A percentile compares a stretch with the other conserved stretches of the same genome.
Evolutionary conservation across 2,888 invertebrate genomes (phyloP).

Genomic region (Melangyna quadrimaculata): DNA sequence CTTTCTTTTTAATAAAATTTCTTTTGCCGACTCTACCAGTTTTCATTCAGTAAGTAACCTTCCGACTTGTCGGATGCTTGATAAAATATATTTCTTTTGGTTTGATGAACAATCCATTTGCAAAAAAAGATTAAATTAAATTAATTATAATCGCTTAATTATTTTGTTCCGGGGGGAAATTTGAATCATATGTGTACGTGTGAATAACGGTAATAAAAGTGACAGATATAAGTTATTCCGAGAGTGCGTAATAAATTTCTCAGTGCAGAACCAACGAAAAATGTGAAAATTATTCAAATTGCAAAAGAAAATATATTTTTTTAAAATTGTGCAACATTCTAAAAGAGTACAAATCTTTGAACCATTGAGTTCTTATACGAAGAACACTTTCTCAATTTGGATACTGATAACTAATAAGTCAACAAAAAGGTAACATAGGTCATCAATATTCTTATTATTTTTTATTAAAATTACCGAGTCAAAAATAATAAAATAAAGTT

Average conservation of each 20-base stretch:
- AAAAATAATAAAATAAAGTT: conserved; percentile 6
- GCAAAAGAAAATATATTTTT: background rate
- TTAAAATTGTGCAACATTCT: conserved; percentile 12
- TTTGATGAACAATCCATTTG: conserved; percentile 49
- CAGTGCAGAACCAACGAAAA: conserved; percentile 16
- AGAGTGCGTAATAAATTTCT: conserved; percentile 4
- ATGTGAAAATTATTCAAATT: conserved; percentile 50
- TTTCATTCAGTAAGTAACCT: conserved; percentile 71
- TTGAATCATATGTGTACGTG: background rate
- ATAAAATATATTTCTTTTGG: conserved; percentile 18
- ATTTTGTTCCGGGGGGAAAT: conserved; percentile 49
- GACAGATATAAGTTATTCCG: background rate
- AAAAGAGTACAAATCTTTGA: background rate
- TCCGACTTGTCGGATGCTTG: conserved; percentile 69
- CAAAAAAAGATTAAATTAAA: background rate
- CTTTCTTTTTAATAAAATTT: conserved; percentile 72
- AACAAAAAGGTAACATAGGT: conserved; percentile 43
- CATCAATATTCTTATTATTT: background rate
- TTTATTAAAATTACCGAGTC: background rate
- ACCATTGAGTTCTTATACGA: background rate
- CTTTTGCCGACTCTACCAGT: conserved; percentile 70
- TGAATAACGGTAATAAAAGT: background rate
- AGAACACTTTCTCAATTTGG: conserved; percentile 41
- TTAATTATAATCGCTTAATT: conserved; percentile 62
- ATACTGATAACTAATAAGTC: conserved; percentile 13